Evolutionary conservation across 2,888 invertebrate genomes (phyloP).

Genomic region (Ophion costatus): DNA sequence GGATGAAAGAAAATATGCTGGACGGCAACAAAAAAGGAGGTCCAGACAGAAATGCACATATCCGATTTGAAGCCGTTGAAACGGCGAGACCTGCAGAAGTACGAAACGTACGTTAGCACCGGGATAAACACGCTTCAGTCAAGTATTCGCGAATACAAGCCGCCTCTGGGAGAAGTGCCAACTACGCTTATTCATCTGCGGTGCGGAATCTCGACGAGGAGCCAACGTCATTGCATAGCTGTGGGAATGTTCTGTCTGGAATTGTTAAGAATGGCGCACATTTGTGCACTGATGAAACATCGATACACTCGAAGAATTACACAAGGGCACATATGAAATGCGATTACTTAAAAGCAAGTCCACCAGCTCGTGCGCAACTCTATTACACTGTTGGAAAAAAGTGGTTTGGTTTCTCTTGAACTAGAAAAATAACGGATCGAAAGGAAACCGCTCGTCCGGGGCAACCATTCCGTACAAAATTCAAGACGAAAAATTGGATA

Average conservation of each 20-base stretch:
- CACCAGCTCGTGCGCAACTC: background rate
- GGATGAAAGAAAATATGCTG: background rate
- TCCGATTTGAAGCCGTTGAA: conserved; percentile 76
- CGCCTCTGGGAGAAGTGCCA: conserved; percentile 26
- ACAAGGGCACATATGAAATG: background rate
- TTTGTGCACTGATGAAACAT: conserved; percentile 6
- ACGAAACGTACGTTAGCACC: conserved; percentile 60
- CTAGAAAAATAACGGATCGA: background rate
- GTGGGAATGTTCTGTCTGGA: conserved; percentile 33
- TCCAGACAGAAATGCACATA: conserved; percentile 76
- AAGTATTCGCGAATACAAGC: conserved; percentile 21
- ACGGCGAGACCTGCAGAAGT: conserved; percentile 69
- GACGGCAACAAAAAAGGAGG: conserved; percentile 59
- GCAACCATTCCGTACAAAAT: conserved; percentile 15
- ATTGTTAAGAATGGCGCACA: background rate
- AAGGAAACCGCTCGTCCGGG: background rate
- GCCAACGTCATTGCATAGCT: conserved; percentile 67
- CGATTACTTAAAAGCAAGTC: background rate
- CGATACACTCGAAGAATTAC: background rate
- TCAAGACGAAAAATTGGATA: conserved; percentile 24
- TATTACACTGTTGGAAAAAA: background rate
- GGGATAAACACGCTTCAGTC: conserved; percentile 31
- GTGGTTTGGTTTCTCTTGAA: background rate
- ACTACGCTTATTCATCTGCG: conserved; percentile 32
- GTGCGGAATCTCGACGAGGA: conserved; percentile 45